Evolutionary conservation across 2,888 invertebrate species (phyloP), one percentile per base, ranked within the genome.

Genomic region (Drosophila ezoana): DNA sequence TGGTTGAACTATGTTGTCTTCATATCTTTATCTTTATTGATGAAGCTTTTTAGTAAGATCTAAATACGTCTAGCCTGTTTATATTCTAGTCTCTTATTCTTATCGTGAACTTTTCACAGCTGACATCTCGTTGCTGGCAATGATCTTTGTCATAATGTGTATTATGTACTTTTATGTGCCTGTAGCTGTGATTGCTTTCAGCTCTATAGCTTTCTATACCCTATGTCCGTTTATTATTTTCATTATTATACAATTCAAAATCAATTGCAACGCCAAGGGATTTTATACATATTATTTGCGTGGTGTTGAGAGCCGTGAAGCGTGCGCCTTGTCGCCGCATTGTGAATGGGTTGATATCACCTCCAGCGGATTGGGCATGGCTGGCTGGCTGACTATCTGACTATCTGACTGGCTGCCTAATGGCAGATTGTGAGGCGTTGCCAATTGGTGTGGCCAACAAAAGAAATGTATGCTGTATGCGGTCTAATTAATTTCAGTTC

Each of bases 401-500:
- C 49, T 63, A 58, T 32, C 64, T 64, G 32, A 37, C 58, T 69
- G 43, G 37, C 28, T 28, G 28, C 28, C 8, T 54, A 60, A 48
- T 44, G 57, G 67, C 48, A 35, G 66, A 60, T 69, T 75, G 62
- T 72, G 67, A 78, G 70, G 78, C 73, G 83, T 83, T 78, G 73
- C 83, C 83, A 83, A 74, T 82, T 76, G 79, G 28, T 64, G 62
- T 38, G 69, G 61, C 71, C 64, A 69, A 83, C 83, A 83, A 87
- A 84, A 87, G 87, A 83, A 87, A 84, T 83, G 13, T 45, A 63
- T 64, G 28, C 28, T 23, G 23, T 64, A 58, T 65, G 64, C 62
- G 75, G 83, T 83, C 86, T 81, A 88, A 88, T 86, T 88, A 86
- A 86, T 88, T 84, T 78, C 74, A 62, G 76, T 88, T 88, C 88